Evolutionary conservation across 2,888 invertebrate species (phyloP).

Genomic region (Orchesellides sinensis): DNA sequence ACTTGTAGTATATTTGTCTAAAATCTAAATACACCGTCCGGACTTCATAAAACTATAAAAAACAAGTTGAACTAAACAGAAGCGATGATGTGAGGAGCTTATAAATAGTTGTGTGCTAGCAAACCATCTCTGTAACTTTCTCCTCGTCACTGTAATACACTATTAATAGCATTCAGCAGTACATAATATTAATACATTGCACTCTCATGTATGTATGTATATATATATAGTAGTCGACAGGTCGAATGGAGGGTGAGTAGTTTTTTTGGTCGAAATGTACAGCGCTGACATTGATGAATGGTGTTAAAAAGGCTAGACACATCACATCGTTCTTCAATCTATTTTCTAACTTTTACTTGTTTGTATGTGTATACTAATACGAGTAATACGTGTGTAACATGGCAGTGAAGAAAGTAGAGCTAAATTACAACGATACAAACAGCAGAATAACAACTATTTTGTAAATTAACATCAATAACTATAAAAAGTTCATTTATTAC

Average conservation of each 20-base stretch:
- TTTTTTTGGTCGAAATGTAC: constrained; percentile 25
- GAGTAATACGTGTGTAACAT: too few relatives aligned
- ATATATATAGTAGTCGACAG: constrained; percentile 2
- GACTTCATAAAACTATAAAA: background rate
- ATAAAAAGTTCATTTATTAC: background rate
- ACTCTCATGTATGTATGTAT: too few relatives aligned
- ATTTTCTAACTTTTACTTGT: too few relatives aligned
- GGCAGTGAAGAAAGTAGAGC: too few relatives aligned
- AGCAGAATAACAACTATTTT: background rate
- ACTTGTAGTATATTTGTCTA: background rate
- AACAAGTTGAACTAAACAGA: background rate
- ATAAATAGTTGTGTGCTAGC: too few relatives aligned
- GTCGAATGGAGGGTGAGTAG: background rate
- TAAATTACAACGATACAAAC: constrained; percentile 5
- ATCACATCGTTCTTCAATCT: constrained; percentile 27
- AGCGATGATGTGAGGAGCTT: constrained; percentile 4
- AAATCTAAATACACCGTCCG: background rate
- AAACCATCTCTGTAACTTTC: background rate
- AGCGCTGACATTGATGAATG: constrained; percentile 46
- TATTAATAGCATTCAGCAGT: too few relatives aligned
- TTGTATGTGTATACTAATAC: background rate
- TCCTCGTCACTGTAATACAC: background rate
- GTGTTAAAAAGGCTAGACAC: constrained; percentile 36
- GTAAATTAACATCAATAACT: background rate
- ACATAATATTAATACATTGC: too few relatives aligned